A percentile compares a stretch with the other conserved stretches of the same genome.
Evolutionary conservation across 2,888 invertebrate species (phyloP).

Genomic region (Scaptomyza reducta): DNA sequence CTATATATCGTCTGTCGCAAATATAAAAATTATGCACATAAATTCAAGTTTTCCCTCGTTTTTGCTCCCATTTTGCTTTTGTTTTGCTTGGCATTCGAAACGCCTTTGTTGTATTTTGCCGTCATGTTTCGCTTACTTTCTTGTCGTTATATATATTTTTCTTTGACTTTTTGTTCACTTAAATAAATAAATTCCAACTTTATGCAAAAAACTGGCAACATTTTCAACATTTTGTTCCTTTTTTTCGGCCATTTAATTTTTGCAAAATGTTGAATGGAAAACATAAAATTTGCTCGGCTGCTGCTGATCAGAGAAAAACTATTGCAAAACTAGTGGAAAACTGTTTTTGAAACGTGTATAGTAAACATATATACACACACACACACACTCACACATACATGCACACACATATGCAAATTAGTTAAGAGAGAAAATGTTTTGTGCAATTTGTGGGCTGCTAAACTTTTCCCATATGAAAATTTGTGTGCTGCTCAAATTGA

Average conservation of each 20-base stretch:
- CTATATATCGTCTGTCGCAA: conserved; percentile 46
- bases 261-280: conserved; percentile 27
- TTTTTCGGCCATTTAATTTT: conserved; percentile 27
- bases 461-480: conserved; percentile 44
- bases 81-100: conserved; percentile 45
- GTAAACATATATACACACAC: not conserved
- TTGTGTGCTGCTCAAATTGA: not conserved
- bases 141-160: conserved; percentile 22
- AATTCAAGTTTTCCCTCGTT: conserved; percentile 54
- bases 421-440: conserved; percentile 29
- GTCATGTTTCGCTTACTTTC: conserved; percentile 45
- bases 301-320: conserved; percentile 22
- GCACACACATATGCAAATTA: conserved; percentile 38
- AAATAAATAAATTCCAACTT: conserved; percentile 54
- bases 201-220: conserved; percentile 21
- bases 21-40: conserved; percentile 75
- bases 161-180: conserved; percentile 4
- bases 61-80: conserved; percentile 20
- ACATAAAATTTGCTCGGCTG: conserved; percentile 17
- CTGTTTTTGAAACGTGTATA: not conserved
- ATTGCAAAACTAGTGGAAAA: conserved; percentile 8
- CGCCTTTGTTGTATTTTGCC: conserved; percentile 59
- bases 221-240: conserved; percentile 32
- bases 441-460: conserved; percentile 29
- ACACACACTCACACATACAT: no score